A percentile compares a stretch with the other conserved stretches of the same genome.
Evolutionary conservation across 64 coral and sea anemone species (phyloP).

Genomic region (Montipora cactus): DNA sequence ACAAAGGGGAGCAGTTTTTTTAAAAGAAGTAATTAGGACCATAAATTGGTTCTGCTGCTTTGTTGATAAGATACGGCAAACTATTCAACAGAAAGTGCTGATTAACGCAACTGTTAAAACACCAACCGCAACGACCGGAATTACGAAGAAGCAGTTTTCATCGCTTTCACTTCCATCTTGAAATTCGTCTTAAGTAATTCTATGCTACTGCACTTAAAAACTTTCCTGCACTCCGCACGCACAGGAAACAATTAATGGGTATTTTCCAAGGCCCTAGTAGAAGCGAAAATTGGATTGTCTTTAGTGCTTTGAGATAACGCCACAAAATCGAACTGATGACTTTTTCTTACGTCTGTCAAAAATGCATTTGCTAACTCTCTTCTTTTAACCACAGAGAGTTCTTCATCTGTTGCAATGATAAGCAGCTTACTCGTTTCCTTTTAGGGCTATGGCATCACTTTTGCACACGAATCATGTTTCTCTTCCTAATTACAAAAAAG

Average conservation of each 20-base stretch:
- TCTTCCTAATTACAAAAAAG: conserved; percentile 49
- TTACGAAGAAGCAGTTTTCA: conserved; percentile 21
- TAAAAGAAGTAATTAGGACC: conserved; percentile 89
- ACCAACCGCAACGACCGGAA: conserved; percentile 33
- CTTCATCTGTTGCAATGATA: not conserved
- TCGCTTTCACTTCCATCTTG: conserved; percentile 7
- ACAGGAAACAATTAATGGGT: conserved; percentile 55
- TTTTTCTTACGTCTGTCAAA: not conserved
- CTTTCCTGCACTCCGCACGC: conserved; percentile 16
- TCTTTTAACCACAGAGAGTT: not conserved
- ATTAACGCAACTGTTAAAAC: conserved; percentile 86
- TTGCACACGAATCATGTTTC: conserved; percentile 6
- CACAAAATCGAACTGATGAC: not conserved
- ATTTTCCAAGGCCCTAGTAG: conserved; percentile 7
- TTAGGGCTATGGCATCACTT: conserved; percentile 18
- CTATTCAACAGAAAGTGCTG: conserved; percentile 47
- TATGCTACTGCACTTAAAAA: conserved; percentile 38
- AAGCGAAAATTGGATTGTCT: conserved; percentile 31
- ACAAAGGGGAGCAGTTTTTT: conserved; percentile 81
- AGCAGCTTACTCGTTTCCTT: not conserved
- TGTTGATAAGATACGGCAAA: conserved; percentile 73
- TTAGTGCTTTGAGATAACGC: not conserved
- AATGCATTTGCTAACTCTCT: not conserved
- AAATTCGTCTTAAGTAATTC: conserved; percentile 51
- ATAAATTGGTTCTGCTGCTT: conserved; percentile 81